Percentiles rank a stretch among this genome's conserved stretches.
phyloP scores from a whole-genome alignment of 2,888 invertebrate species.

The Andricus curvator region DNA sequence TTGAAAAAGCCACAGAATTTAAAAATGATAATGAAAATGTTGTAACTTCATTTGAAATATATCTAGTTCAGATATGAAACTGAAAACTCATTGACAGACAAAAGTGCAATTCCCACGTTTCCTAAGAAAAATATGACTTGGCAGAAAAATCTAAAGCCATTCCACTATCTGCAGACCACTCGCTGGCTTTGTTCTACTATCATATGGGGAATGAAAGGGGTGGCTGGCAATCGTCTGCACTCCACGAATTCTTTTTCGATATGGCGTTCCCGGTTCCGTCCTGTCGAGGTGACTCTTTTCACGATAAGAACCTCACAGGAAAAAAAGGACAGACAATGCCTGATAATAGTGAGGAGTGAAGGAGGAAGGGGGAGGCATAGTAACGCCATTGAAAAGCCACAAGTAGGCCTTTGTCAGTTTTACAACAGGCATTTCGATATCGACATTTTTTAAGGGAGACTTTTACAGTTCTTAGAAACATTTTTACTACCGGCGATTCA shows the following conservation, averaged over 20 bases:
- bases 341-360: background rate
- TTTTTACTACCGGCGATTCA: background rate
- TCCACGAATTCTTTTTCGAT: conserved; percentile 39
- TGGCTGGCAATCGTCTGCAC: conserved; percentile 29
- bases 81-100: background rate
- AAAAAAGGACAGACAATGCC: conserved; percentile 19
- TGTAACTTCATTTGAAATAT: background rate
- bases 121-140: conserved; percentile 8
- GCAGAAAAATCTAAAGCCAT: conserved; percentile 42
- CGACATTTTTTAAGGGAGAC: conserved; percentile 10
- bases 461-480: background rate
- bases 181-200: conserved; percentile 50
- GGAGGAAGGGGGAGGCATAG: conserved; percentile 4
- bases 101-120: conserved; percentile 25
- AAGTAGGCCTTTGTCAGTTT: conserved; percentile 8
- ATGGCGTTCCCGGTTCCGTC: conserved; percentile 35
- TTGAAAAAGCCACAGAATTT: no score
- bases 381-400: conserved; percentile 24
- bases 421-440: conserved; percentile 4
- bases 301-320: conserved; percentile 36
- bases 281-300: conserved; percentile 40
- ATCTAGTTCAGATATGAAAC: background rate
- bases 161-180: conserved; percentile 51
- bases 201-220: conserved; percentile 38
- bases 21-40: background rate